Evolutionary conservation across 2,888 invertebrate genomes (phyloP).

Genomic region (Alentia gelatinosa): DNA sequence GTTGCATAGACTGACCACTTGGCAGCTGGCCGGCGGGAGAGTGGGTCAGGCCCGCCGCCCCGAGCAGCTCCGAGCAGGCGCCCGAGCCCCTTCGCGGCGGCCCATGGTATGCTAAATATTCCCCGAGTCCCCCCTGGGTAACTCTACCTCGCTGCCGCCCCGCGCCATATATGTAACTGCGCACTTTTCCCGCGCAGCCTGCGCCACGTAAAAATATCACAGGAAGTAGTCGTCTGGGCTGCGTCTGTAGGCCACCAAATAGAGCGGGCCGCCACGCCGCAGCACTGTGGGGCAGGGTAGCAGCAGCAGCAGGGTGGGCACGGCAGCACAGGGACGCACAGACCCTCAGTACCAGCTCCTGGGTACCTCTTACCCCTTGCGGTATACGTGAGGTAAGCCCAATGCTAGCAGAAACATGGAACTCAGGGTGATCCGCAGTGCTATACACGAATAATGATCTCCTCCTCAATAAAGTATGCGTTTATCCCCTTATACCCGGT

Average conservation of each 20-base stretch:
- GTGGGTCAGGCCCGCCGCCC: background rate
- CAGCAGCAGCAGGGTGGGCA: background rate
- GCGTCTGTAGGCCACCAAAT: background rate
- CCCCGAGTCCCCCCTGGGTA: slow-evolving; percentile 27
- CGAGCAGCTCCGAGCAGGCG: background rate
- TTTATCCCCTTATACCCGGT: no score
- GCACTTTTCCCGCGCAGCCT: slow-evolving; percentile 23
- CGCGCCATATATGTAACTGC: slow-evolving; percentile 55
- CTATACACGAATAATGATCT: no score
- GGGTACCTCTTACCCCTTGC: no score
- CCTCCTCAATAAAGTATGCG: no score
- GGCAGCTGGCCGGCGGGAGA: background rate
- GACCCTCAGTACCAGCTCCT: background rate
- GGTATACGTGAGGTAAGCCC: no score
- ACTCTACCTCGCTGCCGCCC: slow-evolving; percentile 12
- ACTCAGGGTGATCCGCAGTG: no score
- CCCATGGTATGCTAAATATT: slow-evolving; percentile 56
- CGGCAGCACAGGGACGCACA: background rate
- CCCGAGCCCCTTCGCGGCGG: background rate
- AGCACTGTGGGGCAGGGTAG: background rate
- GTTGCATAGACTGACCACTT: background rate
- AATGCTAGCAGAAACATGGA: no score
- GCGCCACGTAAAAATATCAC: background rate
- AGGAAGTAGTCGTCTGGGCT: background rate
- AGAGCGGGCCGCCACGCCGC: background rate